Evolutionary conservation across 2,113 vertebrate species (phyloP), one percentile per base, ranked within the genome.

Genomic region (Bubalus kerabau): DNA sequence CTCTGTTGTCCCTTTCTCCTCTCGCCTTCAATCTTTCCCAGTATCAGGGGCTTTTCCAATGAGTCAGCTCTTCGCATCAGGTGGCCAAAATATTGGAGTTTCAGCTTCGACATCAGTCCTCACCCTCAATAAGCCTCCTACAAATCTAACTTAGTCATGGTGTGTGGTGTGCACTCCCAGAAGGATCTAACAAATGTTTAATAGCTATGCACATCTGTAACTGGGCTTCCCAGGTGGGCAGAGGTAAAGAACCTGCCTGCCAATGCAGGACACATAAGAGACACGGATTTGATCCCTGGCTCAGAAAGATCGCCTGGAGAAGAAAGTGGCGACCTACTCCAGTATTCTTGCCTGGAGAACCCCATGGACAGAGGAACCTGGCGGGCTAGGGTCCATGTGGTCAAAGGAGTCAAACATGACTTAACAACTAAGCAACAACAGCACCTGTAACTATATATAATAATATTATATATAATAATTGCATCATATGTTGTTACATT

Each of bases 1-100:
- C n/a, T 23, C 5, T 36, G 67, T 23, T 0, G 0, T 71, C 5
- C n/a, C 67, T 5, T 40, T 71, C 19, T 71, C 17, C 9, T 71
- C 67, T 6, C 1, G 0, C n/a, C 10, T 23, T 40, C 67, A 71
- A 3, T 71, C 67, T 71, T 71, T 40, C 19, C 10, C n/a, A 23
- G 5, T 11, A 71, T 71, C n/a, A 71, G n/a, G 67, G 19, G 12
- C 19, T 71, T 71, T 71, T 23, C 19, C 19, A 40, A 0, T 71
- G 19, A 71, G n/a, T 71, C 10, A 40, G n/a, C 11, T 74, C n/a
- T 40, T 74, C 0, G 0, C n/a, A 23, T 74, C 67, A 74, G n/a
- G 19, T 71, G 67, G n/a, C 19, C 67, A 71, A 71, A 40, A 11
- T 71, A 71, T 6, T 71, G 19, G 19, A 2, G 19, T 23, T 71